Conservation (phyloP, 2,797 vertebrate species). For the Alauda arvensis region DNA sequence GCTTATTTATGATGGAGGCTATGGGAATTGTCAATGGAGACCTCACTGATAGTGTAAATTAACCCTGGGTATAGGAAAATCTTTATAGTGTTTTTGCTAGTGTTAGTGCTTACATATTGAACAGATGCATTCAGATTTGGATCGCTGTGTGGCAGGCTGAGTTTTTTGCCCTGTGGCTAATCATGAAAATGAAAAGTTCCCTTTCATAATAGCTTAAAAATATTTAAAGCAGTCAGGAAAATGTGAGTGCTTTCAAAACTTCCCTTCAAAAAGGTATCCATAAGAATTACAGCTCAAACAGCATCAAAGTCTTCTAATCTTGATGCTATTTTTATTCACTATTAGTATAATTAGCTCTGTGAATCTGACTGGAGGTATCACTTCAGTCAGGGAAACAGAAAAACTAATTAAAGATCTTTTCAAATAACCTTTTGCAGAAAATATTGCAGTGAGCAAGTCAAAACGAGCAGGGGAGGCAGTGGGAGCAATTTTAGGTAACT, state of each 20-base stretch:
- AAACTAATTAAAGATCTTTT: background rate
- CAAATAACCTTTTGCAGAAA: background rate
- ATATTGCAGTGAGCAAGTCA: background rate
- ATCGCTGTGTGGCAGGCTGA: background rate
- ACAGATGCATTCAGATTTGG: background rate
- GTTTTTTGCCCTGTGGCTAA: background rate
- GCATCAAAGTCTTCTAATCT: background rate
- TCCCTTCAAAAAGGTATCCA: background rate
- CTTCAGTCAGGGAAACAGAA: background rate
- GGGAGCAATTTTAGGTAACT: background rate
- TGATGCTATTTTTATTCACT: background rate
- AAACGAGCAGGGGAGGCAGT: rapidly evolving
- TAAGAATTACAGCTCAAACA: background rate
- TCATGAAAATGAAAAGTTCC: background rate
- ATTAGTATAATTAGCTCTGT: background rate
- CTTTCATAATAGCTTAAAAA: background rate
- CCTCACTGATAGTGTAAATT: background rate
- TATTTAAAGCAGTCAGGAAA: background rate
- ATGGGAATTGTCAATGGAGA: background rate
- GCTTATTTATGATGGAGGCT: background rate
- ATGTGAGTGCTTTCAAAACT: background rate
- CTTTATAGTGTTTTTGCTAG: background rate
- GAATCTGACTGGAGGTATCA: background rate
- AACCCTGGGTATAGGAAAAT: background rate
- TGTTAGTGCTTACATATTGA: background rate